Conservation (phyloP, 2,888 invertebrate genomes). For the Dermolepida albohirtum region DNA sequence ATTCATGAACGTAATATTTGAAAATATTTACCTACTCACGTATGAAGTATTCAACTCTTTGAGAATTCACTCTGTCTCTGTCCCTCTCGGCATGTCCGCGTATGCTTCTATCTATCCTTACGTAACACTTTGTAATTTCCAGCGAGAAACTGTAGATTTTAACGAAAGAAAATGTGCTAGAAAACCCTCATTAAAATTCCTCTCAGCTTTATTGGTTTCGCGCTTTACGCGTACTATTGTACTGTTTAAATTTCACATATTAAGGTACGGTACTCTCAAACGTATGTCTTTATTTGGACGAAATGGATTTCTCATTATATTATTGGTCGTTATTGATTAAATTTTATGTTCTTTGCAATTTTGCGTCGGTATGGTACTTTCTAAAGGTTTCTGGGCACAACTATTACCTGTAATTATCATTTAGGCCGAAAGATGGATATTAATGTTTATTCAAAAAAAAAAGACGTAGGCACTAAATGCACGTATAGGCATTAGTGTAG, state of each 20-base stretch:
- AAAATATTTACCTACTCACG: constrained; percentile 23
- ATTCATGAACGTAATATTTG: constrained; percentile 31
- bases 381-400: constrained; percentile 1
- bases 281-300: constrained; percentile 25
- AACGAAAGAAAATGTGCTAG: constrained; percentile 32
- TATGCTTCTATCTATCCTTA: background rate
- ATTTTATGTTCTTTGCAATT: constrained; percentile 9
- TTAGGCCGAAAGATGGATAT: too few relatives aligned
- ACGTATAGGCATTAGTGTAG: too few relatives aligned
- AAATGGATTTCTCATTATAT: constrained; percentile 28
- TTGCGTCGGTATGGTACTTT: constrained; percentile 15
- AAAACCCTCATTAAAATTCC: constrained; percentile 37
- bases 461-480: too few relatives aligned
- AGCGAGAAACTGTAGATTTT: constrained; percentile 31
- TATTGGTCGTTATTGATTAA: constrained; percentile 22
- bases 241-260: constrained; percentile 27
- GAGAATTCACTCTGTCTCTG: background rate
- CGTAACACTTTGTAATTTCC: constrained; percentile 20
- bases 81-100: too few relatives aligned
- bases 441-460: too few relatives aligned
- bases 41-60: constrained; percentile 25
- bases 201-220: constrained; percentile 25
- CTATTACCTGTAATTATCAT: too few relatives aligned
- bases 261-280: constrained; percentile 4
- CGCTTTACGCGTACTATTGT: constrained; percentile 15